Evolutionary conservation across 2,888 invertebrate genomes (phyloP).

Genomic region (Eupithecia insigniata): DNA sequence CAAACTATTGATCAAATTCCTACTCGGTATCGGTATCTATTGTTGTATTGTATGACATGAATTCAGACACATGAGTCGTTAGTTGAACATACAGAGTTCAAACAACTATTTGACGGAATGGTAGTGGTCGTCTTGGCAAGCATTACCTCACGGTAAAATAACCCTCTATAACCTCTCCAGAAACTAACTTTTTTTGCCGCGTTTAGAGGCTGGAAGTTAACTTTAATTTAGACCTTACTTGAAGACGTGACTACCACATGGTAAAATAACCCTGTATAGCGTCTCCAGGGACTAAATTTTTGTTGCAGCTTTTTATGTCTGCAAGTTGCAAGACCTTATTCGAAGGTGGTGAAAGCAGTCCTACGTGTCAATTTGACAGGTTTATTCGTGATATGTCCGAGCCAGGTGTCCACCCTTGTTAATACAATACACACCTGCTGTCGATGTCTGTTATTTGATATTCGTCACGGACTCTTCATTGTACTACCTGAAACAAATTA

Average conservation of each 20-base stretch:
- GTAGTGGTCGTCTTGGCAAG: background rate
- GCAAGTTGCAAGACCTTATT: background rate
- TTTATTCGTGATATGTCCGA: background rate
- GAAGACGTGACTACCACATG: background rate
- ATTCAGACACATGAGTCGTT: background rate
- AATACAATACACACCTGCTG: slow-evolving; percentile 63
- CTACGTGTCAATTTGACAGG: background rate
- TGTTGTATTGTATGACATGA: background rate
- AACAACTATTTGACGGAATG: background rate
- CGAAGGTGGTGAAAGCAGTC: slow-evolving; percentile 4
- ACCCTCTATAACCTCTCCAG: background rate
- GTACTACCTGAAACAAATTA: slow-evolving; percentile 57
- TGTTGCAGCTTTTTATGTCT: background rate
- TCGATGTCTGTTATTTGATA: slow-evolving; percentile 49
- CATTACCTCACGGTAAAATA: background rate
- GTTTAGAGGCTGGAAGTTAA: background rate
- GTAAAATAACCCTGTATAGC: background rate
- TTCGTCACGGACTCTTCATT: slow-evolving; percentile 62
- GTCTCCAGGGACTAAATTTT: background rate
- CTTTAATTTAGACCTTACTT: background rate
- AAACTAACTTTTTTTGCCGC: background rate
- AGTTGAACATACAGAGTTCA: background rate
- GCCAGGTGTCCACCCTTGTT: slow-evolving; percentile 39
- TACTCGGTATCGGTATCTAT: background rate
- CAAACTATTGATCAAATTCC: background rate